Percentiles rank a stretch among this genome's conserved stretches.
Conservation (phyloP, 1,140 invertebrate species). For the Solenopsis fugax region DNA sequence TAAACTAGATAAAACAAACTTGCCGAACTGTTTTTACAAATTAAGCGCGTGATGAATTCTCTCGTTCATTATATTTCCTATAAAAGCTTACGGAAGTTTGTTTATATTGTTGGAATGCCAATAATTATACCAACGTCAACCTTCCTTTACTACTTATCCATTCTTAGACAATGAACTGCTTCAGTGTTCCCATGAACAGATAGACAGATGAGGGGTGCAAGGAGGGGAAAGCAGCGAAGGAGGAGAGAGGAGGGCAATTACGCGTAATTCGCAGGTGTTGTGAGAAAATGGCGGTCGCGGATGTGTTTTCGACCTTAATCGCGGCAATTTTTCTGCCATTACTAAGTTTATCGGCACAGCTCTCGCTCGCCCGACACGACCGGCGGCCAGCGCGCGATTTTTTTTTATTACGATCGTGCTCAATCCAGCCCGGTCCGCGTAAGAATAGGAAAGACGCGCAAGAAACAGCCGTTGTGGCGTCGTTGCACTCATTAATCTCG, state of each 20-base stretch:
- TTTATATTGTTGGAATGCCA: constrained; percentile 36
- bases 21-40: neutral
- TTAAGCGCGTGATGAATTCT: neutral
- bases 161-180: constrained; percentile 83
- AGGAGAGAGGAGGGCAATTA: constrained; percentile 81
- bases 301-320: constrained; percentile 85
- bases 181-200: constrained; percentile 84
- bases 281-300: constrained; percentile 85
- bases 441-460: constrained; percentile 59
- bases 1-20: neutral
- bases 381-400: constrained; percentile 49
- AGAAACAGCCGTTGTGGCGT: constrained; percentile 56
- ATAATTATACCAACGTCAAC: constrained; percentile 36
- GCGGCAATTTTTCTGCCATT: constrained; percentile 85
- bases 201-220: constrained; percentile 78
- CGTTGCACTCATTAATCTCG: constrained; percentile 55
- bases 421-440: constrained; percentile 7
- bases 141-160: constrained; percentile 27
- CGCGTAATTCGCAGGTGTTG: constrained; percentile 86
- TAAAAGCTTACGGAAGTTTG: constrained; percentile 15
- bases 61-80: neutral
- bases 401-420: constrained; percentile 69
- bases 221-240: constrained; percentile 29
- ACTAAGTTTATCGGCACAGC: constrained; percentile 80
- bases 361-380: constrained; percentile 70